Conservation (phyloP, 2,888 invertebrate genomes). For the Andrena fulva region DNA sequence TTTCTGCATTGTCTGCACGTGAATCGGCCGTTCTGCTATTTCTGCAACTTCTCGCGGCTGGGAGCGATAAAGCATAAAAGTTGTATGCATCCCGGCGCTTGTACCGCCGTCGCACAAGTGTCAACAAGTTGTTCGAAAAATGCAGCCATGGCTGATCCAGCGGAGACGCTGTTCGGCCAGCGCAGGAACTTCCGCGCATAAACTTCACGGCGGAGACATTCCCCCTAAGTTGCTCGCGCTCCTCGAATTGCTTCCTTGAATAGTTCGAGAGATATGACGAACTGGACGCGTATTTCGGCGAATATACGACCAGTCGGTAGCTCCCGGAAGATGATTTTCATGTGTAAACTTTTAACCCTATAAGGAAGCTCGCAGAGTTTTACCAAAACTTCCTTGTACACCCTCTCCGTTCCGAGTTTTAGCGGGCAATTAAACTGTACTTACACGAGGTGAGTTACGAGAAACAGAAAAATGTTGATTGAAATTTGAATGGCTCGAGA, state of each 20-base stretch:
- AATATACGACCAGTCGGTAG: background rate
- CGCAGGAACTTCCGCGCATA: conserved; percentile 29
- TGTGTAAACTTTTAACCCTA: background rate
- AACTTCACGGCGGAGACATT: conserved; percentile 22
- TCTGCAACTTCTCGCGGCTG: conserved; percentile 48
- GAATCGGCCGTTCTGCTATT: conserved; percentile 60
- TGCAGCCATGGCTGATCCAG: conserved; percentile 47
- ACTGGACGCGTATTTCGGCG: conserved; percentile 7
- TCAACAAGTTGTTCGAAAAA: conserved; percentile 74
- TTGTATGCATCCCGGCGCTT: conserved; percentile 57
- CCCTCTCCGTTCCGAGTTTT: background rate
- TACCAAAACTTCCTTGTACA: background rate
- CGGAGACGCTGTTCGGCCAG: conserved; percentile 28
- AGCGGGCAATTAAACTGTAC: background rate
- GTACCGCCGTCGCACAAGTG: conserved; percentile 49
- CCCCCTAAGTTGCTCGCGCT: conserved; percentile 34
- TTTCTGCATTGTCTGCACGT: conserved; percentile 65
- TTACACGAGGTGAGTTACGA: background rate
- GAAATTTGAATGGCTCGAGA: no score
- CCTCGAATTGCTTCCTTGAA: conserved; percentile 35
- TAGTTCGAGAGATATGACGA: conserved; percentile 20
- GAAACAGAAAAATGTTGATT: background rate
- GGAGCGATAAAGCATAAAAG: conserved; percentile 68
- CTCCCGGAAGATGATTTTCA: background rate
- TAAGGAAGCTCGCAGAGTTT: background rate